These are phyloP conservation scores for Drosophila atroscutellata DNA, from an alignment of 2,888 invertebrate species.

Conservation along the genomic window DNA sequence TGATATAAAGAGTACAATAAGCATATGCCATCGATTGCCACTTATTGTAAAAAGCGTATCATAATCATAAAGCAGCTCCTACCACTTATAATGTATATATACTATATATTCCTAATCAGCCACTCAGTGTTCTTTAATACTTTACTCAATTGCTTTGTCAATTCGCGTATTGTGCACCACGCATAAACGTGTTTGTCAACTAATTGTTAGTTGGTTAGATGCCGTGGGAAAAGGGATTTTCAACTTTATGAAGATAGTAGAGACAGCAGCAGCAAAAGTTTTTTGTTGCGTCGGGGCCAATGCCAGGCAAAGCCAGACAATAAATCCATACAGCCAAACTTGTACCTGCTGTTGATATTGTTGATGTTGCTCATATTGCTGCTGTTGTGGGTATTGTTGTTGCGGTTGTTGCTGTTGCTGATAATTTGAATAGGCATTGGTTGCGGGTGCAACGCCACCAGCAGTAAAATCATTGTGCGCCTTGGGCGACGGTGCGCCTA, in stretches of 20 bases:
- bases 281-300: conserved; percentile 49
- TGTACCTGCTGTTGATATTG: conserved; percentile 66
- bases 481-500: conserved; percentile 68
- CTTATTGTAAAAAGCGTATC: background rate
- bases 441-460: conserved; percentile 26
- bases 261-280: conserved; percentile 60
- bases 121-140: background rate
- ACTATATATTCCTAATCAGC: background rate
- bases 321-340: conserved; percentile 58
- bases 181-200: conserved; percentile 29
- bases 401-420: conserved; percentile 57
- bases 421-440: conserved; percentile 26
- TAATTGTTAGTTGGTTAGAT: conserved; percentile 30
- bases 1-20: background rate
- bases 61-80: background rate
- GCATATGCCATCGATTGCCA: background rate
- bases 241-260: conserved; percentile 45
- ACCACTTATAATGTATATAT: background rate
- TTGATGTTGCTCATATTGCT: conserved; percentile 60
- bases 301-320: conserved; percentile 57
- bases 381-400: conserved; percentile 46
- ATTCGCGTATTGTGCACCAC: conserved; percentile 12
- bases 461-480: conserved; percentile 49
- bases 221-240: conserved; percentile 19
- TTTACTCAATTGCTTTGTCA: background rate